Base-by-base conservation (phyloP, 2,888 invertebrate genomes). In the Coenonympha arcania region DNA sequence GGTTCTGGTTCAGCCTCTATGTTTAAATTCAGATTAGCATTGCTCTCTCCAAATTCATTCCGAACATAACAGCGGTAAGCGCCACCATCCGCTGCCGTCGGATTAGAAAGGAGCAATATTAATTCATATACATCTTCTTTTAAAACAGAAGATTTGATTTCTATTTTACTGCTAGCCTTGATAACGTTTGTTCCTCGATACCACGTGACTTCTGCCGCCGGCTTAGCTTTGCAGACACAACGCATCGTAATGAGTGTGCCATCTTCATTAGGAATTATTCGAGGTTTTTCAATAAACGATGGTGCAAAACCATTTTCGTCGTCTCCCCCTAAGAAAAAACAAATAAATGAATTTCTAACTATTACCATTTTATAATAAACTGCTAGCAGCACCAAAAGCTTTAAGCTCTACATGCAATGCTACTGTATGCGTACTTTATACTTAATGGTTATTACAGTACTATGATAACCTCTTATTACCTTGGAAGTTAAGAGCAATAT, bases 401-500 rank as follows among this genome's bases (percentile, higher is more conserved):
- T 47, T 61, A 82, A 81, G 82, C 80, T 66, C 65, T 62, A 61
- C 83, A 82, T 84, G 84, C 85, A 66, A 57, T 69, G 83, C 80
- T 82, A 82, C 85, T 85, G 85, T 82, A 82, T 86, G 86, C 86
- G 86, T 85, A 84, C 84, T 69, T 68, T 69, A 65, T 59, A 28
- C 16, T 8, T 8, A 54, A 58, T 56, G 30, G 11, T 39, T 9
- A 39, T 46, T 50, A 57, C 55, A 59, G 60, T 62, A 59, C 62
- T 54, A 54, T 47, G 61, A 61, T 51, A 59, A 63, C 65, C 61
- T 61, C 62, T 58, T 58, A 66, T 90, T 93, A 96, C 97, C 97
- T 94, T 97, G 96, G 90, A 99, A 97, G 88, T 99, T 99, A 76
- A 99, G 94, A 76, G 98, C 96, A 88, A 99, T 99, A 88, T 99